Conservation (phyloP, 2,113 vertebrate species). For the Silurus meridionalis region DNA sequence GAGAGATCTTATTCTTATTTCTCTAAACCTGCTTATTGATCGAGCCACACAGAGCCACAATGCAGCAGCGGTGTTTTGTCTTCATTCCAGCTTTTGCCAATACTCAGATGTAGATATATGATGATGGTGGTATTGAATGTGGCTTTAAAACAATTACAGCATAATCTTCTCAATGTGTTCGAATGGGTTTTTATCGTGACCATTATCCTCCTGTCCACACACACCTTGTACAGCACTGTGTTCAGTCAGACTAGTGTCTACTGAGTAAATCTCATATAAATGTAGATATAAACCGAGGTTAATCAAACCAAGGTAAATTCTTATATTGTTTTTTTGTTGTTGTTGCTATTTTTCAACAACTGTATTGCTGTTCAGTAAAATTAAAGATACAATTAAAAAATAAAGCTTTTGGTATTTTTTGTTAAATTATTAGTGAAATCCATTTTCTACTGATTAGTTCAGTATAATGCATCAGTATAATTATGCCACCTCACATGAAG, state of each 20-base stretch:
- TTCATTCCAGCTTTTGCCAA: constrained; percentile 38
- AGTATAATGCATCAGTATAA: neutral
- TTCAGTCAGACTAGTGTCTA: neutral
- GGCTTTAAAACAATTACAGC: constrained; percentile 35
- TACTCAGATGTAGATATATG: constrained; percentile 39
- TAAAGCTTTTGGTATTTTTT: neutral
- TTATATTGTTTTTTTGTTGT: neutral
- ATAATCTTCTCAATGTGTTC: constrained; percentile 30
- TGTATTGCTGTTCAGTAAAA: neutral
- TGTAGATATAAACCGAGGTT: neutral
- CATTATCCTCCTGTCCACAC: constrained; percentile 5
- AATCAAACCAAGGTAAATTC: neutral
- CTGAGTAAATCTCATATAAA: neutral
- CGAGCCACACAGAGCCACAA: constrained; percentile 5
- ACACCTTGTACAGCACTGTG: neutral
- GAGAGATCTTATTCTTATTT: constrained; percentile 39
- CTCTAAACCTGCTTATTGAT: constrained; percentile 41
- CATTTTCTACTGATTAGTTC: neutral
- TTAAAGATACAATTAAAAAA: neutral
- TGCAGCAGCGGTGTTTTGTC: constrained; percentile 27
- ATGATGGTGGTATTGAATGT: constrained; percentile 40
- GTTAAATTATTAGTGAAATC: neutral
- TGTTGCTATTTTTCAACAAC: neutral
- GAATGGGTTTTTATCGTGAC: neutral
- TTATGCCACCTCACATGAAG: neutral